These are phyloP conservation scores for Pristionchus maxplancki DNA, from an alignment of 2,888 invertebrate genomes.

Conservation along the genomic window DNA sequence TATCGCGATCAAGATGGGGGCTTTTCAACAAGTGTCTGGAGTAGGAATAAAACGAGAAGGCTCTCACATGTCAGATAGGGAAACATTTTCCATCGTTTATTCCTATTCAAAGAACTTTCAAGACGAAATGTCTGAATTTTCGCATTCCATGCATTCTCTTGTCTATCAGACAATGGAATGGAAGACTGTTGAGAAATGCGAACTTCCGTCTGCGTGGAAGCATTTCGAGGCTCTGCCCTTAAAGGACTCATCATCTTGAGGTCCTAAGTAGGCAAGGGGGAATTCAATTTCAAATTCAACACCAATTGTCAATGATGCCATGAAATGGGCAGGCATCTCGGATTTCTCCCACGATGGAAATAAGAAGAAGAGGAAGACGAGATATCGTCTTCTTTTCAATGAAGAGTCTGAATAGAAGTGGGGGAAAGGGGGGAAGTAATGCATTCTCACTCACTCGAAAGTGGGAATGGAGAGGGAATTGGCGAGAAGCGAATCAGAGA, in stretches of 20 bases:
- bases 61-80: neutral
- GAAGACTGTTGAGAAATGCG: neutral
- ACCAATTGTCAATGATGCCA: conserved; percentile 43
- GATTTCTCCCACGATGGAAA: conserved; percentile 46
- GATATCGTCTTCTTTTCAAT: conserved; percentile 41
- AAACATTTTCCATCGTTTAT: no score
- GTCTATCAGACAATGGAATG: neutral
- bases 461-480: conserved; percentile 19
- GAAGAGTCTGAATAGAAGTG: conserved; percentile 35
- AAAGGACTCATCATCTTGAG: conserved; percentile 35
- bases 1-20: neutral
- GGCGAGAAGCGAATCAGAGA: conserved; percentile 19
- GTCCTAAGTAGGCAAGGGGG: conserved; percentile 7
- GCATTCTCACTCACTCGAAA: conserved; percentile 21
- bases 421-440: conserved; percentile 20
- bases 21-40: conserved; percentile 9
- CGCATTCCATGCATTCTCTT: no score
- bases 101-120: no score
- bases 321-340: conserved; percentile 32
- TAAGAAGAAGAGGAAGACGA: conserved; percentile 40
- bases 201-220: neutral
- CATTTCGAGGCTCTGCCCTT: conserved; percentile 24
- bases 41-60: no score
- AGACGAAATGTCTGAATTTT: no score
- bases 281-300: conserved; percentile 38